Evolutionary conservation across 1,140 invertebrate species (phyloP), one percentile per base, ranked within the genome.

Genomic region (Tachypleus tridentatus): DNA sequence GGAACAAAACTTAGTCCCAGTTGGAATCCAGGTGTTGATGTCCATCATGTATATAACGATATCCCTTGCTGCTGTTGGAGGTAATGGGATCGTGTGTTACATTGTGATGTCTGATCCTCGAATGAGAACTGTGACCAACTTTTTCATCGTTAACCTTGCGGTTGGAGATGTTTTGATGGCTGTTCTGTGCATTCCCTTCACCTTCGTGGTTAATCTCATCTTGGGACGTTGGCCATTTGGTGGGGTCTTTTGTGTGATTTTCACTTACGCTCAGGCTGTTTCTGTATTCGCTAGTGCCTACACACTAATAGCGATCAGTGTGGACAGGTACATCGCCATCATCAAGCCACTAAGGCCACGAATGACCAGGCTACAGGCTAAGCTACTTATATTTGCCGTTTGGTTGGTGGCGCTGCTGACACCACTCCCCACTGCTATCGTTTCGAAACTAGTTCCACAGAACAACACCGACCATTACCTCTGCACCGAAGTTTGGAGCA

Each of bases 11-110:
- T 29, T 29, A 29, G 29, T 29, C 29, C 29, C 29, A 29, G 29
- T 29, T 29, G 29, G 29, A 29, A 29, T 29, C 29, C 29, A 64
- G 54, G 67, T 62, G 71, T 79, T 85, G 48, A 80, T 83, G 57
- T 89, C 87, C 86, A 82, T 83, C 47, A 76, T 81, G 10, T 77
- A 89, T 9, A 88, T 88, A 64, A 79, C 83, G 0, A 88, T 92
- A 81, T 78, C 89, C 10, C 76, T 88, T 49, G 81, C 89, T 6
- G 87, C 89, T 3, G 85, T 87, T 57, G 82, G 85, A 5, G 90
- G 90, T 5, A 93, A 93, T 73, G 82, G 84, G 54, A 88, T 91
- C 67, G 89, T 92, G 49, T 88, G 91, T 71, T 92, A 89, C 88
- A 92, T 93, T 71, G 88, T 92, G 29, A 82, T 88, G 78, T 80